These are phyloP conservation scores for Pristionchus fissidentatus DNA, from an alignment of 2,888 invertebrate genomes.

Conservation along the genomic window DNA sequence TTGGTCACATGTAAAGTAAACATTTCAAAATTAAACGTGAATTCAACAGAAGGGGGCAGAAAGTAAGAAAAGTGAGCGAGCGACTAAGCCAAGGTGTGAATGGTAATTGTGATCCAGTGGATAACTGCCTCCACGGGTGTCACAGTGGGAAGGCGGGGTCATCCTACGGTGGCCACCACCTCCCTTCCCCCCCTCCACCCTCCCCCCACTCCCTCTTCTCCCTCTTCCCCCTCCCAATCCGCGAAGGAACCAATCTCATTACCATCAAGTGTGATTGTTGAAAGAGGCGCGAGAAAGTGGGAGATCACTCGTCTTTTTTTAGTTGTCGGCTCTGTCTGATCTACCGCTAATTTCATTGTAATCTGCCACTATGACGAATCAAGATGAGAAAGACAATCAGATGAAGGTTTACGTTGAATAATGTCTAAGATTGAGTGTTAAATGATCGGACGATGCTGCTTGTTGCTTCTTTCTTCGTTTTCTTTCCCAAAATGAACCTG, in stretches of 20 bases:
- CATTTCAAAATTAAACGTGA: too few species aligned
- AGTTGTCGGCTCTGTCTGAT: neutral
- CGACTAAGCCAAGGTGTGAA: neutral
- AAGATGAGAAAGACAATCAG: too few species aligned
- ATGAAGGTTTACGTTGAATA: too few species aligned
- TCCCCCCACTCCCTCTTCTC: neutral
- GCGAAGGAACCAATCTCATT: slow-evolving; percentile 32
- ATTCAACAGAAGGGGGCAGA: too few species aligned
- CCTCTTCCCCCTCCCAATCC: neutral
- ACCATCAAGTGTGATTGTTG: neutral
- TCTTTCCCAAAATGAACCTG: too few species aligned
- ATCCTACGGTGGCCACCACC: neutral
- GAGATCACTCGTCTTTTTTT: slow-evolving; percentile 12
- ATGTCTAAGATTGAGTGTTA: too few species aligned
- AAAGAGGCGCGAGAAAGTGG: neutral
- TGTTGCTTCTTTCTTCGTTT: too few species aligned
- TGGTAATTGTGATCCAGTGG: neutral
- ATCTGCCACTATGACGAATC: neutral
- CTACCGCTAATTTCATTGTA: slow-evolving; percentile 9
- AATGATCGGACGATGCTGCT: too few species aligned
- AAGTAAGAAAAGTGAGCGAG: neutral
- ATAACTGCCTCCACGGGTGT: neutral
- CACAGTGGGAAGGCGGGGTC: slow-evolving; percentile 21
- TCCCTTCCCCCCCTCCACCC: slow-evolving; percentile 13
- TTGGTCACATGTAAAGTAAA: too few species aligned